Percentiles rank a stretch among this genome's conserved stretches.
Evolutionary conservation across 2,113 vertebrate species (phyloP).

Genomic region (Gadus chalcogrammus): DNA sequence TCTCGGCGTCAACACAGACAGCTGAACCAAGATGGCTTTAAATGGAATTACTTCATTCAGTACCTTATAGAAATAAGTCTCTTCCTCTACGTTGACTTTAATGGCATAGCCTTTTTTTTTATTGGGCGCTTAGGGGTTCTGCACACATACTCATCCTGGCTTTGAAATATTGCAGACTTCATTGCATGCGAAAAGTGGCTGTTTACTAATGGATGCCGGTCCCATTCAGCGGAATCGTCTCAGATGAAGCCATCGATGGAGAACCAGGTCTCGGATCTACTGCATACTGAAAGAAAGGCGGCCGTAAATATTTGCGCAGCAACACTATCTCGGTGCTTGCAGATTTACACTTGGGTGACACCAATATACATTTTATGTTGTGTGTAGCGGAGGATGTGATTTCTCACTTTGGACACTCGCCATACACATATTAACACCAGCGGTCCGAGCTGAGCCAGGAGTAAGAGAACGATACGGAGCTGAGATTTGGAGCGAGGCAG

Average conservation of each 20-base stretch:
- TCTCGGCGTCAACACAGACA: constrained; percentile 18
- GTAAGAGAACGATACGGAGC: neutral
- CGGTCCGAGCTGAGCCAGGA: neutral
- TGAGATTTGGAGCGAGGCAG: constrained; percentile 1
- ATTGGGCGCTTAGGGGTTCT: neutral
- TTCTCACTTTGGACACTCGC: neutral
- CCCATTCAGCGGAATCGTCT: constrained; percentile 14
- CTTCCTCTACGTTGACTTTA: constrained; percentile 37
- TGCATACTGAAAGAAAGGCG: neutral
- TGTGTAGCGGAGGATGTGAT: constrained; percentile 3
- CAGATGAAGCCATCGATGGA: constrained; percentile 10
- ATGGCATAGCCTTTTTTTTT: constrained; percentile 13
- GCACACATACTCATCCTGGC: neutral
- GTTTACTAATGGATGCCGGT: neutral
- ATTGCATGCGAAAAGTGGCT: constrained; percentile 5
- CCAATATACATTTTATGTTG: neutral
- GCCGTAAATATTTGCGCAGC: neutral
- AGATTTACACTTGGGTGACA: constrained; percentile 1
- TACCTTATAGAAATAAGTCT: constrained; percentile 1
- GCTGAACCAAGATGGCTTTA: constrained; percentile 14
- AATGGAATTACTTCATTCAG: constrained; percentile 27
- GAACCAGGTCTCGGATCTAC: constrained; percentile 24
- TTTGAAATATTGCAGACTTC: neutral
- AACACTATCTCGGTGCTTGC: neutral
- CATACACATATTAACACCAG: constrained; percentile 1